These are phyloP conservation scores for Tretioscincus oriximinensis DNA, from an alignment of 2,113 vertebrate genomes.

Conservation along the genomic window DNA sequence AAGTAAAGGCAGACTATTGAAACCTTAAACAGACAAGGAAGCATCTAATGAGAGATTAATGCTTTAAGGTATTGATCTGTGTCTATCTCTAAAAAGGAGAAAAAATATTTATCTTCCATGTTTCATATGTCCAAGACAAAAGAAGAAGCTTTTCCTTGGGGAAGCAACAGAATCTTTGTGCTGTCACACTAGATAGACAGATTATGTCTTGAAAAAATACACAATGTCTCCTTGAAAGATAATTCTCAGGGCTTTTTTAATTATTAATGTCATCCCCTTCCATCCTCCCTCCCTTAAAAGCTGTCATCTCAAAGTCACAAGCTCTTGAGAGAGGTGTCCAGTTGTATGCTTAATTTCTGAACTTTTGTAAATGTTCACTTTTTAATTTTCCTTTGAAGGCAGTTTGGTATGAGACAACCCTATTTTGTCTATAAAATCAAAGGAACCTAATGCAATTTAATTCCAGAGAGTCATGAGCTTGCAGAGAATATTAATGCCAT, in stretches of 20 bases:
- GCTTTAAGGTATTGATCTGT: slow-evolving; percentile 14
- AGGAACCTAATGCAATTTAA: background rate
- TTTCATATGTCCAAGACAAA: background rate
- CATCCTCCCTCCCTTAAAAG: background rate
- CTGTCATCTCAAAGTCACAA: background rate
- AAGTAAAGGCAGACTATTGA: slow-evolving; percentile 1
- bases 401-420: background rate
- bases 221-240: background rate
- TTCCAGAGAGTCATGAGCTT: background rate
- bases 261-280: slow-evolving; percentile 3
- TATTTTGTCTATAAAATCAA: slow-evolving; percentile 20
- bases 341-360: slow-evolving; percentile 6
- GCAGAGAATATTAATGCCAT: slow-evolving; percentile 1
- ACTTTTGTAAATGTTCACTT: slow-evolving; percentile 13
- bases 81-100: background rate
- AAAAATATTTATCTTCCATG: background rate
- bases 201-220: slow-evolving; percentile 10
- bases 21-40: slow-evolving; percentile 4
- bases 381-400: background rate
- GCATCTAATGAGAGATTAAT: slow-evolving; percentile 15
- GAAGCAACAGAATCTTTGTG: slow-evolving; percentile 4
- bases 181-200: slow-evolving; percentile 1
- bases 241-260: slow-evolving; percentile 3
- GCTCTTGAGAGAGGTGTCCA: background rate
- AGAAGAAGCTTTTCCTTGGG: slow-evolving; percentile 7